Evolutionary conservation across 2,888 invertebrate genomes (phyloP), one percentile per base, ranked within the genome.

Genomic region (Epinotia demarniana): DNA sequence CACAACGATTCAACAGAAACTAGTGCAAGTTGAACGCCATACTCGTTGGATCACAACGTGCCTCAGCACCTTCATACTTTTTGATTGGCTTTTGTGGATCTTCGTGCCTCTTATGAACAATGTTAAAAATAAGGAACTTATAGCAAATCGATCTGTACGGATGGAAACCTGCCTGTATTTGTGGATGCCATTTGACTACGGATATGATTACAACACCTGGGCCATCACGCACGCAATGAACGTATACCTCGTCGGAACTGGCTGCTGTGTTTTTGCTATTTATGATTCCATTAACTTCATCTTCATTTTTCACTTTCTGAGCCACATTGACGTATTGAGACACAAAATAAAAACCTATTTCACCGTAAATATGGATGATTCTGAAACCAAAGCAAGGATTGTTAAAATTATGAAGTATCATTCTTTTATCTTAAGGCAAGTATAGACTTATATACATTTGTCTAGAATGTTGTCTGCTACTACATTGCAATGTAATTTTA

Each of bases 101-200:
- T 66, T 75, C 19, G 71, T 83, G 9, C 81, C 86, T 0, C 66
- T 81, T 0, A 6, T 80, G 0, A 82, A 85, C 64, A 87, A 84
- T 63, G 66, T 81, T 0, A 78, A 67, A 0, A 80, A 85, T 63
- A 78, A 75, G 55, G 83, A 85, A 9, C 77, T 77, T 1, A 81
- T 85, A 13, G 61, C 69, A 11, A 87, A 87, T 57, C 81, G 79
- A 18, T 83, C 85, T 0, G 75, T 78, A 5, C 81, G 79, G 27
- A 77, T 86, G 9, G 83, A 85, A 78, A 87, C 85, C 8, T 80
- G 83, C 49, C 63, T 86, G 1, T 87, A 86, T 55, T 62, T 86
- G 53, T 83, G 84, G 82, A 74, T 85, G 75, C 88, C 88, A 2
- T 83, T 85, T 33, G 86, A 87, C 49, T 87, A 87, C 55, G 82